Conservation (phyloP, 2,888 invertebrate species). For the Oithona nana region DNA sequence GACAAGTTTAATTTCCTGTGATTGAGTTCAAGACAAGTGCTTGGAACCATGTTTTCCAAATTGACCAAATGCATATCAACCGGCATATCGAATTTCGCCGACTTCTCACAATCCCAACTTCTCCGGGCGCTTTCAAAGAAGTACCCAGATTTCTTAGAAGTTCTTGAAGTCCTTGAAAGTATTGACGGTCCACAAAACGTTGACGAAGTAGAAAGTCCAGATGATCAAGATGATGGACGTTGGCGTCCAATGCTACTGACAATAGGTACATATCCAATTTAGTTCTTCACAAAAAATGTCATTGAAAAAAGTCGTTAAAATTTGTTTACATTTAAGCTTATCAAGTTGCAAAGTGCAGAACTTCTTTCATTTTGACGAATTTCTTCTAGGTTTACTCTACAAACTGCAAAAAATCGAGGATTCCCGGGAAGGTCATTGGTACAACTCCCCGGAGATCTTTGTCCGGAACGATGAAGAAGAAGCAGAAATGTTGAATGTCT, state of each 20-base stretch:
- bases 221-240: background rate
- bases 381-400: constrained; percentile 10
- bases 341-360: no score
- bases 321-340: no score
- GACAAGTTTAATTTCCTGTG: no score
- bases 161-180: background rate
- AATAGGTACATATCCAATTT: no score
- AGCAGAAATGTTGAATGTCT: background rate
- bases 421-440: background rate
- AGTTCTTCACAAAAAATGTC: no score
- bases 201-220: background rate
- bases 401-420: constrained; percentile 12
- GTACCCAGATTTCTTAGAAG: constrained; percentile 4
- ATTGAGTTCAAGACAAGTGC: no score
- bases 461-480: background rate
- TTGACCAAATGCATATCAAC: no score
- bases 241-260: constrained; percentile 1
- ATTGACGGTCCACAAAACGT: background rate
- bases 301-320: no score
- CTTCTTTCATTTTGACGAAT: no score
- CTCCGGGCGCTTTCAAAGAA: background rate
- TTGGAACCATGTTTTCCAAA: no score
- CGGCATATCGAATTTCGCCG: no score
- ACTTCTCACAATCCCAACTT: background rate
- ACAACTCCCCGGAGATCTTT: constrained; percentile 4